phyloP scores from a whole-genome alignment of 2,797 vertebrate genomes.

The Sebastolobus alascanus region DNA sequence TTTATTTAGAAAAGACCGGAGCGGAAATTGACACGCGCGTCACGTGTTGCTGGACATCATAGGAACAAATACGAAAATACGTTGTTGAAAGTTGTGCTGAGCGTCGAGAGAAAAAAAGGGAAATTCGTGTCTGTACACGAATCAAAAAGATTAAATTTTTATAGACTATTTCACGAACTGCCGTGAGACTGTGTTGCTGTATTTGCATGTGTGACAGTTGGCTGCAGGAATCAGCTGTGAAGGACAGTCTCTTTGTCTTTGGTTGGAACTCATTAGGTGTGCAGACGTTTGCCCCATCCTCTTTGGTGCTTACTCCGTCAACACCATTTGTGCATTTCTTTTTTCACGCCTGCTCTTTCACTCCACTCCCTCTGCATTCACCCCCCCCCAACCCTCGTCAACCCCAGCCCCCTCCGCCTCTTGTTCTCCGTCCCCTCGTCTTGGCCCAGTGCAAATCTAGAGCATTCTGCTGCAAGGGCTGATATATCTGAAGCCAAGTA shows the following conservation, averaged over 20 bases:
- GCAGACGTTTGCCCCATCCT: conserved; percentile 64
- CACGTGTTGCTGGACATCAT: no score
- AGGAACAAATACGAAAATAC: no score
- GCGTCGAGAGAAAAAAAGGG: no score
- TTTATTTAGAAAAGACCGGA: no score
- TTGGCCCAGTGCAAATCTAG: conserved; percentile 70
- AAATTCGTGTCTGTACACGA: no score
- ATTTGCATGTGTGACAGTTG: conserved; percentile 41
- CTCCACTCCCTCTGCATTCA: conserved; percentile 42
- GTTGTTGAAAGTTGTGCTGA: no score
- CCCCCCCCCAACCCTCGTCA: conserved; percentile 3
- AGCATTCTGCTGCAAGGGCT: conserved; percentile 61
- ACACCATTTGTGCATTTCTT: conserved; percentile 80
- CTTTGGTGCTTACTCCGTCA: conserved; percentile 70
- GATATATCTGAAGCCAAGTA: conserved; percentile 72
- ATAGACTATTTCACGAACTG: no score
- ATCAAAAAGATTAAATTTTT: no score
- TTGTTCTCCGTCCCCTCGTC: conserved; percentile 43
- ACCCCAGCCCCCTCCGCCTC: conserved; percentile 16
- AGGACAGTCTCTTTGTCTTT: conserved; percentile 71
- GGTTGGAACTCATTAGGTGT: conserved; percentile 65
- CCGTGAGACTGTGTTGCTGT: no score
- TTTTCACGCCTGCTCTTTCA: conserved; percentile 75
- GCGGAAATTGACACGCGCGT: no score
- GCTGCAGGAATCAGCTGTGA: conserved; percentile 55